Evolutionary conservation across 2,113 vertebrate genomes (phyloP), one percentile per base, ranked within the genome.

Genomic region (Odocoileus virginianus): DNA sequence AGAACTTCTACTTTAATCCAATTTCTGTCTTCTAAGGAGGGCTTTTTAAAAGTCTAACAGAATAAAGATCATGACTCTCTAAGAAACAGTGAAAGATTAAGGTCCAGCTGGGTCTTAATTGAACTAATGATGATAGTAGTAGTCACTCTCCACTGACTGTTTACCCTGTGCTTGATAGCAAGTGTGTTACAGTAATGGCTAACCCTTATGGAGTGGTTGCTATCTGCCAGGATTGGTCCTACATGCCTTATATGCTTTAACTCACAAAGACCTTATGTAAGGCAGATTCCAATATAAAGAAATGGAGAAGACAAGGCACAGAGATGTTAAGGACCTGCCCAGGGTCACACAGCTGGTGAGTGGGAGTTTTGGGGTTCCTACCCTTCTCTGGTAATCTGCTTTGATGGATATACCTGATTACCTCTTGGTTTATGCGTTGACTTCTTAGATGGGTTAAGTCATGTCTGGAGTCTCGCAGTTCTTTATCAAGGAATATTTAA

Each of bases 101-200:
- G 55, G 60, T 89, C 78, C 85, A 71, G 36, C 83, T 83, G 50
- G 40, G 90, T 92, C 84, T 95, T 92, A 89, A 94, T 13, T 84
- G 92, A 92, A 94, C 36, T 95, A 95, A 87, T 95, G 91, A 94
- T 95, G 43, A 96, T 89, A 47, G 79, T 74, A 54, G 57, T 25
- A 85, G 45, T 33, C 76, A 89, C 12, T 89, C 58, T 47, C 21
- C 55, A 40, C 40, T 79, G 55, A 54, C 36, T 92, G 23, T 79
- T 96, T 57, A 79, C 12, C 13, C 19, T 54, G 64, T 71, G 71
- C 60, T 87, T 90, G 78, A 28, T 47, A 84, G 76, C 28, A 50
- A 1, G 6, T 6, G 21, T 81, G 21, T 88, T 89, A 71, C 3
- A 43, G 43, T 43, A 61, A 61, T 17, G 67, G 54, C 27, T 50